Percentiles rank a stretch among this genome's conserved stretches.
Conservation (phyloP, 2,888 invertebrate genomes). For the Drosophila recens region DNA sequence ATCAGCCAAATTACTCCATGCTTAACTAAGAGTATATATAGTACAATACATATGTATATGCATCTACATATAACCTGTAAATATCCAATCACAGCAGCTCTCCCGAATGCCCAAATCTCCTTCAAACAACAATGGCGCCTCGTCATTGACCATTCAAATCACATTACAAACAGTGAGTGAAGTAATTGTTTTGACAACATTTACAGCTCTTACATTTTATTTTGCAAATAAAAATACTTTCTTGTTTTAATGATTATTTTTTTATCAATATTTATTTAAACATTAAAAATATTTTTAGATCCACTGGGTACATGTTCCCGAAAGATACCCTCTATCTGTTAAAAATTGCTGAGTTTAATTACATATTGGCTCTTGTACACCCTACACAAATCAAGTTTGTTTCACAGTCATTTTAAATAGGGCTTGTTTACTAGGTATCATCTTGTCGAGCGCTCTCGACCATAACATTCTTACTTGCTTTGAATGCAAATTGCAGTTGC, state of each 20-base stretch:
- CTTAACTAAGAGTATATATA: not conserved
- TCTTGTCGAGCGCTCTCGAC: conserved; percentile 4
- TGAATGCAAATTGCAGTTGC: conserved; percentile 58
- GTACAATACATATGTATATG: not conserved
- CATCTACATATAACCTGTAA: not conserved
- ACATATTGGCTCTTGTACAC: not conserved
- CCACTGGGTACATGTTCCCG: not conserved
- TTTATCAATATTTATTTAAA: no score
- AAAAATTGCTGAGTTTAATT: not conserved
- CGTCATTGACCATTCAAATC: not conserved
- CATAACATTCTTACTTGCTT: conserved; percentile 11
- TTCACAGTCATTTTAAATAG: not conserved
- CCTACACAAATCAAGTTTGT: not conserved
- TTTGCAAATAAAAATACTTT: no score
- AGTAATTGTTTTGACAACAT: no score
- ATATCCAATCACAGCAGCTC: not conserved
- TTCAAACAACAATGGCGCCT: no score
- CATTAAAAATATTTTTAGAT: not conserved
- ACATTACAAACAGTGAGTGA: not conserved
- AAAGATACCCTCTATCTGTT: not conserved
- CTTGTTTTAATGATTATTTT: no score
- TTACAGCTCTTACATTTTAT: no score
- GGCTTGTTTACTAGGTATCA: conserved; percentile 3
- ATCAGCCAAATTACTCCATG: not conserved
- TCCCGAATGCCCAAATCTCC: not conserved